Evolutionary conservation across 2,888 invertebrate species (phyloP), one percentile per base, ranked within the genome.

Genomic region (Sminthurinus aureus): DNA sequence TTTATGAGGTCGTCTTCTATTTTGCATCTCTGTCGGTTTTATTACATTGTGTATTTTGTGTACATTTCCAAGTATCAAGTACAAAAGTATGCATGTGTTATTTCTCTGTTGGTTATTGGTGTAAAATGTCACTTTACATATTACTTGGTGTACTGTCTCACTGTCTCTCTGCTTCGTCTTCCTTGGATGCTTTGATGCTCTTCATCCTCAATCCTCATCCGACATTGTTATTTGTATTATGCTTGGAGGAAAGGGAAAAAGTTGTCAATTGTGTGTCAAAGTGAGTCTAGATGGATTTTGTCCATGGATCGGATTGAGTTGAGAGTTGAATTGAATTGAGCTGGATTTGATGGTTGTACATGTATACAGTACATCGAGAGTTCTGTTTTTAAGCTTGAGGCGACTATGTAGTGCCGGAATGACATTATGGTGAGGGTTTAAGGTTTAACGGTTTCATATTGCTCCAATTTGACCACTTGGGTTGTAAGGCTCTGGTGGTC

Each of bases 391-490:
- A 67, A 80, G 38, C 3, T 38, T 38, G 38, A 38, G 6, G 38
- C 38, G 38, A 38, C 38, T 1, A 38, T 38, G 38, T n/a, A n/a
- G 38, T 38, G 67, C 50, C n/a, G n/a, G n/a, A 67, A 71, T 80
- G 80, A 71, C 80, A 80, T 71, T 71, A 38, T 38, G 38, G n/a
- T n/a, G n/a, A n/a, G n/a, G n/a, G 1, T 38, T 38, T 38, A 38
- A 38, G 6, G 6, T 38, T 38, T 13, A 80, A 80, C 80, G 80
- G 80, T 80, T 80, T 73, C 80, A 52, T 73, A 80, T 80, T 73
- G 52, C 80, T 73, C 71, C 71, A 74, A 12, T 81, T 81, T 81
- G 71, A 81, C 81, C 81, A 74, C 74, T 81, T 73, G 81, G 81
- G 81, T 74, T 81, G 74, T 74, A 64, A 75, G 66, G 58, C 24